Evolutionary conservation across 2,797 vertebrate species (phyloP).

Genomic region (Austrolebias charrua): DNA sequence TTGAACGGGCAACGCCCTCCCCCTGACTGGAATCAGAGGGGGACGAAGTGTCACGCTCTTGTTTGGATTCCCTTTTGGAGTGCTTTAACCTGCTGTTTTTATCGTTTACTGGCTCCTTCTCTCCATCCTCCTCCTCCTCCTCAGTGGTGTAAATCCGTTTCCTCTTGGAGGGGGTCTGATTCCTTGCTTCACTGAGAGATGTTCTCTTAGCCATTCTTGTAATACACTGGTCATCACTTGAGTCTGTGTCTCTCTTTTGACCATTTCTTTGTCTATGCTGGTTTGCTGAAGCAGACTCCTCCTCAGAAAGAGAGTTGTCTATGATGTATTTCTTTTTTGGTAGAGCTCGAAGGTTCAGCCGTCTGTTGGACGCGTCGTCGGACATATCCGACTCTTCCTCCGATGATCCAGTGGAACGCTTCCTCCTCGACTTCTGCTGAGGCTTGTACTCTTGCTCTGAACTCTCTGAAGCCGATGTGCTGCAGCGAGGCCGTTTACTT

Average conservation of each 20-base stretch:
- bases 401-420: conserved; percentile 66
- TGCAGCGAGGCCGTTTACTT: conserved; percentile 45
- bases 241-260: conserved; percentile 35
- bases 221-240: conserved; percentile 28
- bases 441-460: conserved; percentile 68
- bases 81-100: conserved; percentile 45
- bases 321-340: conserved; percentile 80
- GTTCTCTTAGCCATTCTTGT: conserved; percentile 41
- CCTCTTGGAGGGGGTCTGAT: conserved; percentile 67
- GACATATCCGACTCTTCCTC: conserved; percentile 68
- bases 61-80: conserved; percentile 55
- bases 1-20: conserved; percentile 15
- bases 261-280: conserved; percentile 47
- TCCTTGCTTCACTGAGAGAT: conserved; percentile 44
- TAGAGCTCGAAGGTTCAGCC: conserved; percentile 61
- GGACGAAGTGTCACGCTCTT: conserved; percentile 40
- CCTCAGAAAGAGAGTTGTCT: conserved; percentile 77
- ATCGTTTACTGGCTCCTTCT: conserved; percentile 37
- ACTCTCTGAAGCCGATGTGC: conserved; percentile 58
- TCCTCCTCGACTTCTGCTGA: conserved; percentile 56
- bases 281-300: conserved; percentile 61
- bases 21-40: conserved; percentile 51
- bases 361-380: conserved; percentile 49
- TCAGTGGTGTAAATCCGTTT: conserved; percentile 76
- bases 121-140: conserved; percentile 58